phyloP scores from a whole-genome alignment of 2,797 vertebrate species.

The Rachycentron canadum region DNA sequence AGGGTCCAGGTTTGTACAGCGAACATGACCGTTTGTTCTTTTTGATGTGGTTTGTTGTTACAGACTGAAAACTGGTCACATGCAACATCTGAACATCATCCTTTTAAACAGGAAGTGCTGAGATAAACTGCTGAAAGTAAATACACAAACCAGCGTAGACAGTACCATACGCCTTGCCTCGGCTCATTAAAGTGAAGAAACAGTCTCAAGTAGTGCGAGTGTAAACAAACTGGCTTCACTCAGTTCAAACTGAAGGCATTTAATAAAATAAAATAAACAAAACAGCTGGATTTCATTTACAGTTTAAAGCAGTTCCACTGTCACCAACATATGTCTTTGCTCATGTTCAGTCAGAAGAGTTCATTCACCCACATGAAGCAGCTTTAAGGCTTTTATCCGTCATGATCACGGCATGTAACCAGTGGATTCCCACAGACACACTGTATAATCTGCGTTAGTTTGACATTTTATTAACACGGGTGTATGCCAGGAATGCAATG shows the following conservation, averaged over 20 bases:
- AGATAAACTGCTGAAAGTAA: neutral
- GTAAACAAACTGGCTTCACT: neutral
- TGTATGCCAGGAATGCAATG: slow-evolving; percentile 46
- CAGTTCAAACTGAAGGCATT: slow-evolving; percentile 45
- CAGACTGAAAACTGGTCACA: neutral
- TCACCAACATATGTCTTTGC: slow-evolving; percentile 19
- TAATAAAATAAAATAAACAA: slow-evolving; percentile 63
- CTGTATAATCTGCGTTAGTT: slow-evolving; percentile 40
- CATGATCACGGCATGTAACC: slow-evolving; percentile 4
- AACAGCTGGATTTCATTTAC: slow-evolving; percentile 29
- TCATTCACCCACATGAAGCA: neutral
- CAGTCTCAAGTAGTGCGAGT: neutral
- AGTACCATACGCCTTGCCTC: neutral
- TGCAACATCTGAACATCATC: neutral
- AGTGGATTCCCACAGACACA: neutral
- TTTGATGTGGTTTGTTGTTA: neutral
- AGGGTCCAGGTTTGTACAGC: neutral
- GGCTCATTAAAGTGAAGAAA: slow-evolving; percentile 1
- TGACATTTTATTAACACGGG: slow-evolving; percentile 18
- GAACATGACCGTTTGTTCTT: neutral
- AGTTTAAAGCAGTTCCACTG: slow-evolving; percentile 28
- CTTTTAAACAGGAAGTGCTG: neutral
- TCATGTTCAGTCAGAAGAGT: slow-evolving; percentile 22
- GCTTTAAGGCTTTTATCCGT: slow-evolving; percentile 31
- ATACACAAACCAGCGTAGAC: neutral